These are phyloP conservation scores for Malurus elegans DNA, from an alignment of 2,113 vertebrate genomes.

Conservation along the genomic window DNA sequence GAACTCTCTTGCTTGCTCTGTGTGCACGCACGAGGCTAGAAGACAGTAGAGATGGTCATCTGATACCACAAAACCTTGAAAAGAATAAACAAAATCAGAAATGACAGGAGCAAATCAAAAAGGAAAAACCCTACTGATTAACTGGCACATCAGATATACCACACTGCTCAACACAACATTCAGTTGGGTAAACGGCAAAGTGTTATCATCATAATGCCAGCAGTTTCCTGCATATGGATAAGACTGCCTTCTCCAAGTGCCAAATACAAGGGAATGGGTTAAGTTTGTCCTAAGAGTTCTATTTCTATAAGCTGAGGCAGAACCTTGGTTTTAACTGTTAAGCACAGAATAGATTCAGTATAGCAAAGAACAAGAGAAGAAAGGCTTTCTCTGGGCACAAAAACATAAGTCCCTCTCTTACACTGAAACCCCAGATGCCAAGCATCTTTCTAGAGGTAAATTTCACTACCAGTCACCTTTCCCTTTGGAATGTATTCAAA, in stretches of 20 bases:
- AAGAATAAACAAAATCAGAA: not conserved
- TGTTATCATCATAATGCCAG: slow-evolving; percentile 21
- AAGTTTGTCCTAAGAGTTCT: not conserved
- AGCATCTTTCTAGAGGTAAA: not conserved
- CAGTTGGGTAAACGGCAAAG: slow-evolving; percentile 52
- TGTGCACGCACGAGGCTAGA: too few relatives aligned
- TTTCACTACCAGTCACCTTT: accelerated
- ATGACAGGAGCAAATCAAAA: not conserved
- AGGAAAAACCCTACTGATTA: too few relatives aligned
- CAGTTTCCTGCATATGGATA: not conserved
- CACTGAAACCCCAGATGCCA: not conserved
- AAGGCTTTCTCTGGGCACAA: not conserved
- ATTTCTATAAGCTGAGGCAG: not conserved
- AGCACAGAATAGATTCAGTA: not conserved
- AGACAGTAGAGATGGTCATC: not conserved
- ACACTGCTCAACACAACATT: slow-evolving; percentile 15
- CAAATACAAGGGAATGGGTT: too few relatives aligned
- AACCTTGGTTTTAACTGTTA: not conserved
- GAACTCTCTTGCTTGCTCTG: not conserved
- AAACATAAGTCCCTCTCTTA: not conserved
- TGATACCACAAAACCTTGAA: not conserved
- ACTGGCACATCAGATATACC: slow-evolving; percentile 51
- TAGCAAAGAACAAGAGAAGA: not conserved
- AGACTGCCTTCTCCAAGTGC: not conserved
- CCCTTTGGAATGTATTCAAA: not conserved